Conservation (phyloP, 2,888 invertebrate genomes). For the Drosophila subsilvestris region DNA sequence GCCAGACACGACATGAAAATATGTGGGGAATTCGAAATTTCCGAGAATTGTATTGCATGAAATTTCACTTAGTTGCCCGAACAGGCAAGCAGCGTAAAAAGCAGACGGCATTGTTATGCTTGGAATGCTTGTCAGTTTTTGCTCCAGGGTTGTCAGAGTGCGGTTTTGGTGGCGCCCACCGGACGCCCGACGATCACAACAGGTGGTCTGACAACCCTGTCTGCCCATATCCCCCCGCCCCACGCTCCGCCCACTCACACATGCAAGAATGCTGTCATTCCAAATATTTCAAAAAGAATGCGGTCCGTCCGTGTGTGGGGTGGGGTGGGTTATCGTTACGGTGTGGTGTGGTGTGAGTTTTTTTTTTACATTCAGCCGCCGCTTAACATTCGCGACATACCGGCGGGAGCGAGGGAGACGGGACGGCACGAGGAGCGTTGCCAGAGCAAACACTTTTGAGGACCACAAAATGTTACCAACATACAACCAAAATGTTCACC, state of each 20-base stretch:
- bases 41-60: constrained; percentile 81
- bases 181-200: constrained; percentile 57
- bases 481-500: constrained; percentile 74
- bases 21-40: constrained; percentile 82
- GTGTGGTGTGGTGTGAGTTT: constrained; percentile 1
- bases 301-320: constrained; percentile 5
- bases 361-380: constrained; percentile 3
- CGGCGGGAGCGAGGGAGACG: constrained; percentile 46
- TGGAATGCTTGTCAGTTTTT: constrained; percentile 63
- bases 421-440: constrained; percentile 59
- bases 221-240: neutral
- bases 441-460: constrained; percentile 58
- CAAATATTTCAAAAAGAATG: constrained; percentile 44
- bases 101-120: constrained; percentile 72
- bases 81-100: constrained; percentile 77
- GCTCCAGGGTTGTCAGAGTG: constrained; percentile 62
- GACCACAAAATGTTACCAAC: constrained; percentile 79
- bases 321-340: no score
- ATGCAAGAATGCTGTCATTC: constrained; percentile 24
- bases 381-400: constrained; percentile 49
- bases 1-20: constrained; percentile 60
- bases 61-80: constrained; percentile 81
- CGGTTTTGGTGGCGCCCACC: constrained; percentile 21
- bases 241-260: neutral
- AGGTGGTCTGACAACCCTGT: constrained; percentile 62